A percentile compares a stretch with the other conserved stretches of the same genome.
Evolutionary conservation across 2,797 vertebrate species (phyloP).

Genomic region (Melanotaenia boesemani): DNA sequence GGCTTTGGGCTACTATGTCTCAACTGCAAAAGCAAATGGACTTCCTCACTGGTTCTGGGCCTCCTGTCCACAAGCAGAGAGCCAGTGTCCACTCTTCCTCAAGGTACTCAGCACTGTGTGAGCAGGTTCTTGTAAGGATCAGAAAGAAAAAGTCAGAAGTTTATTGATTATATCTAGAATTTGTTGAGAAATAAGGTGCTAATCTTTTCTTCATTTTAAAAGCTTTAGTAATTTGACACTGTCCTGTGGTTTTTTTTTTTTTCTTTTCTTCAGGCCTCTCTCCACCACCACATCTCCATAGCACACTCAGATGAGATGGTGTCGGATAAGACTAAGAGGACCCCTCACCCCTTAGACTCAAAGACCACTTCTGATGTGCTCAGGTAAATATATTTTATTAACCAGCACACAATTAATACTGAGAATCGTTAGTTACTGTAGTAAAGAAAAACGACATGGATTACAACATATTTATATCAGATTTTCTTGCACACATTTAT

Average conservation of each 20-base stretch:
- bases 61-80: conserved; percentile 96
- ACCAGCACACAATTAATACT: background rate
- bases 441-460: background rate
- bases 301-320: conserved; percentile 93
- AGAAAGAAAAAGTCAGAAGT: background rate
- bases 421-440: background rate
- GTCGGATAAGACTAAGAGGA: conserved; percentile 91
- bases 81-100: conserved; percentile 97
- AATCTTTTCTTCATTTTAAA: background rate
- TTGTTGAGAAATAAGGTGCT: conserved; percentile 2
- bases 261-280: conserved; percentile 86
- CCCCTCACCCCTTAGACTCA: conserved; percentile 95
- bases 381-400: conserved; percentile 83
- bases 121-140: background rate
- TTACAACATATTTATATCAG: background rate
- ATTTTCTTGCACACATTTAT: background rate
- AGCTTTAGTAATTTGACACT: conserved; percentile 8
- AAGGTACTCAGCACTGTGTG: conserved; percentile 83
- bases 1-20: conserved; percentile 96
- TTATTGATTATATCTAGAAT: background rate
- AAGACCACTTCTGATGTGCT: conserved; percentile 99
- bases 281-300: conserved; percentile 97
- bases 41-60: conserved; percentile 99
- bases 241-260: background rate
- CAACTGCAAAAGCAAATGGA: conserved; percentile 94